These are phyloP conservation scores for Sebastolobus altivelis DNA, from an alignment of 2,797 vertebrate genomes.

Conservation along the genomic window DNA sequence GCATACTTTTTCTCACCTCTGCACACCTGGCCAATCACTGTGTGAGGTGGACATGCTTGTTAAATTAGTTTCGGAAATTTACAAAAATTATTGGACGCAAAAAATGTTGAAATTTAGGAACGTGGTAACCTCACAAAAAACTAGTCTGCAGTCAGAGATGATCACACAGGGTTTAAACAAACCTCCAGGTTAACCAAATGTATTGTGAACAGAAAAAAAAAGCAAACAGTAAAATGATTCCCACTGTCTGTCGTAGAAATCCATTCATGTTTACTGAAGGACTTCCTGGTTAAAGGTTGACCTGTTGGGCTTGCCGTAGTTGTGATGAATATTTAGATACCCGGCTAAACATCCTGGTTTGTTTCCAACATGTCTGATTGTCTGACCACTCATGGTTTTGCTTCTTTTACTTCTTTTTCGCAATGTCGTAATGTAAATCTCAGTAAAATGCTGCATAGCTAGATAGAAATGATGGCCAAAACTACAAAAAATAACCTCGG, in stretches of 20 bases:
- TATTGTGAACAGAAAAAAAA: slow-evolving; percentile 13
- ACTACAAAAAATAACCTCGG: too few relatives aligned
- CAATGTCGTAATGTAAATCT: background rate
- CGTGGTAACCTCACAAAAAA: background rate
- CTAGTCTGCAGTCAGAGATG: background rate
- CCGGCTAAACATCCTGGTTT: slow-evolving; percentile 12
- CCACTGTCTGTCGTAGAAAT: background rate
- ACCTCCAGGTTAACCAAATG: background rate
- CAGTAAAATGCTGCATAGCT: background rate
- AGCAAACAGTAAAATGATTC: slow-evolving; percentile 4
- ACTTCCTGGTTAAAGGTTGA: background rate
- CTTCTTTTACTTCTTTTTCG: background rate
- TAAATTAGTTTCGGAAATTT: background rate
- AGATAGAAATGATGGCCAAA: background rate
- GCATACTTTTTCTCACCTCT: background rate
- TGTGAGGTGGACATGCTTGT: background rate
- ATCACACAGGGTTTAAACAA: background rate
- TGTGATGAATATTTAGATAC: slow-evolving; percentile 25
- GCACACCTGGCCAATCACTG: background rate
- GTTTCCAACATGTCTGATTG: slow-evolving; percentile 23
- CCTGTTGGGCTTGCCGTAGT: background rate
- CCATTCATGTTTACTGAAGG: background rate
- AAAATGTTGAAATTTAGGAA: background rate
- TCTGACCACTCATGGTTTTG: accelerated
- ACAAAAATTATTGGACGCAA: background rate